Base-by-base conservation (phyloP, 1,140 invertebrate species). In the Ptiloglossa arizonensis region DNA sequence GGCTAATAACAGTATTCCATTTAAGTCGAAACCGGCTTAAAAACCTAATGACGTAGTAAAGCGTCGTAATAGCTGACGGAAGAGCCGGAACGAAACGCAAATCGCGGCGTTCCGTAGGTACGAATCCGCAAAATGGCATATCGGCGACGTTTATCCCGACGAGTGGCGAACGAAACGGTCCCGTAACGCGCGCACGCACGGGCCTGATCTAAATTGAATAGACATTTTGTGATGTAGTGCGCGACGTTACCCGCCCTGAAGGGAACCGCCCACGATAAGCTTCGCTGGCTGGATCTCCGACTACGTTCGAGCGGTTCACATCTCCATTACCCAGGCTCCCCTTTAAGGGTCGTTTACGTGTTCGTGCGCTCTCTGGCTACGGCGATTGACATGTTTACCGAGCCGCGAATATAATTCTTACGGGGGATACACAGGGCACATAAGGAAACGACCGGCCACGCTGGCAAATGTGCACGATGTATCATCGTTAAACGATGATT, bases 141-240 rank as follows among this genome's bases (percentile, higher is more conserved):
- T 60, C 54, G 46, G 5, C 11, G 52, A 62, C 56, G 54, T 57
- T 78, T 74, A 60, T 79, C 50, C 73, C 56, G 27, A 64, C 70
- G 70, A 73, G 48, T 54, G 60, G 59, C 70, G 64, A 68, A 41
- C 52, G 60, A 59, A 68, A 71, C 48, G 54, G 29, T 70, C 32
- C 59, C n/a, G 35, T 13, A n/a, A 41, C 59, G 59, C 59, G 35
- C 17, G 8, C 29, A 35, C 69, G 29, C 41, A n/a, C 44, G 2
- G 24, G 62, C 9, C 73, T 83, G 79, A 85, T 85, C 82, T 82
- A 84, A 84, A 84, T 84, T 82, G 82, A 84, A 84, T 82, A 79
- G 82, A 69, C 80, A 27, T 69, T 78, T 79, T 38, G 80, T 57
- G 80, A 82, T 63, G 52, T 69, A 79, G 44, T 69, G 48, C 59